Evolutionary conservation across 2,797 vertebrate genomes (phyloP), one percentile per base, ranked within the genome.

Genomic region (Setipinna tenuifilis): DNA sequence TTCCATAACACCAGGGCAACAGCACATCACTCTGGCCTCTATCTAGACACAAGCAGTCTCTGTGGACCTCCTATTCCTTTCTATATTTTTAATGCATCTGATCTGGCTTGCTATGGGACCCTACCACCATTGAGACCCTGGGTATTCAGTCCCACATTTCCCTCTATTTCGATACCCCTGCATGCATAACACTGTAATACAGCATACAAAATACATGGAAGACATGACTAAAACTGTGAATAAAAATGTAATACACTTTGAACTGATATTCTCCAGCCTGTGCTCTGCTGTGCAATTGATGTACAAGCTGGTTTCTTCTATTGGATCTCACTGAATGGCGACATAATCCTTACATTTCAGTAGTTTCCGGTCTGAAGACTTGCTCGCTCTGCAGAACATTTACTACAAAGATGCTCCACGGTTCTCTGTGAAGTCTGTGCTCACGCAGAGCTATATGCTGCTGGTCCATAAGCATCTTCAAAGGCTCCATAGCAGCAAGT

Each of bases 331-430:
- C 25, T 78, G 35, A 78, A 78, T 44, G 71, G 16, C 1, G 19
- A 11, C 35, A 78, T 78, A 78, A 78, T 78, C 71, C 71, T 31
- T 44, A 35, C 35, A 78, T 44, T 44, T 78, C 35, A 78, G 71
- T 17, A 10, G 3, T 78, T 78, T 78, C 44, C 35, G 2, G 71
- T 78, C 71, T 41, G 35, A 44, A 21, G 31, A 78, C 35, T 78
- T 78, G 71, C 41, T 35, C 35, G 7, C 71, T 75, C 68, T 44
- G 17, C 35, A 78, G 71, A 78, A 31, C 16, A 3, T 9, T 35
- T 35, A 71, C 68, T 78, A 44, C 35, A 78, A 19, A 78, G 68
- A 35, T 44, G 41, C 41, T 44, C 16, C 41, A 31, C 71, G 9
- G 35, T 78, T 14, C 31, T 41, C 35, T 78, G 35, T 78, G 71